phyloP scores from a whole-genome alignment of 2,113 vertebrate species.

The Hippocampus guttulatus region DNA sequence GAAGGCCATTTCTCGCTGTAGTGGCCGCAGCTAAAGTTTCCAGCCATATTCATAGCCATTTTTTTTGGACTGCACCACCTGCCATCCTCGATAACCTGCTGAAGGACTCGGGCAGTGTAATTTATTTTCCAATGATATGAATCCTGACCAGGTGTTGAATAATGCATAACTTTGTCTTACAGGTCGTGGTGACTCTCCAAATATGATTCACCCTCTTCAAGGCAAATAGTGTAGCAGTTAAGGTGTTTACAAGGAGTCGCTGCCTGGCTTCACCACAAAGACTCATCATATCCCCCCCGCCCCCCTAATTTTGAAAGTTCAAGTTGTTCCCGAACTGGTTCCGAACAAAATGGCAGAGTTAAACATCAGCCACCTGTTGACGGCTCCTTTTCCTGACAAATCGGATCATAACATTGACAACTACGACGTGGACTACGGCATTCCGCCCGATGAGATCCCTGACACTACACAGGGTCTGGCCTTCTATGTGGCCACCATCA shows the following conservation, averaged over 20 bases:
- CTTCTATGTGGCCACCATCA: conserved; percentile 86
- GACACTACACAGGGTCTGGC: conserved; percentile 86
- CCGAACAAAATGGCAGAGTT: conserved; percentile 54
- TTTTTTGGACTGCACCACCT: conserved; percentile 5
- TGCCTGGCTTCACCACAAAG: not conserved
- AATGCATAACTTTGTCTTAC: conserved; percentile 39
- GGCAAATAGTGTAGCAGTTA: not conserved
- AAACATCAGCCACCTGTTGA: conserved; percentile 59
- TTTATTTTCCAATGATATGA: conserved; percentile 14
- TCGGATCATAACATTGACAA: conserved; percentile 71
- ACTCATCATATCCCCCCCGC: too few species aligned
- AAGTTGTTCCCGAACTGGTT: not conserved
- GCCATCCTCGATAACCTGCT: not conserved
- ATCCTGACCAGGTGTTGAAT: conserved; percentile 15
- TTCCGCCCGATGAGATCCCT: conserved; percentile 79
- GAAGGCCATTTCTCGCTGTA: not conserved
- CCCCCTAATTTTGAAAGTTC: not conserved
- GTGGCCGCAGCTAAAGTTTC: conserved; percentile 14
- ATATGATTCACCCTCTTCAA: conserved; percentile 13
- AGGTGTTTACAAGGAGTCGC: not conserved
- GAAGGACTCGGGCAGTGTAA: conserved; percentile 1
- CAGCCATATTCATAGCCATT: not conserved
- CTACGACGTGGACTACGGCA: conserved; percentile 80
- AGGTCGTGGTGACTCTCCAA: conserved; percentile 35
- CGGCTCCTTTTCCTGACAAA: conserved; percentile 51